Percentiles rank a stretch among this genome's conserved stretches.
phyloP scores from a whole-genome alignment of 2,113 vertebrate genomes.

The Siniperca knerii region DNA sequence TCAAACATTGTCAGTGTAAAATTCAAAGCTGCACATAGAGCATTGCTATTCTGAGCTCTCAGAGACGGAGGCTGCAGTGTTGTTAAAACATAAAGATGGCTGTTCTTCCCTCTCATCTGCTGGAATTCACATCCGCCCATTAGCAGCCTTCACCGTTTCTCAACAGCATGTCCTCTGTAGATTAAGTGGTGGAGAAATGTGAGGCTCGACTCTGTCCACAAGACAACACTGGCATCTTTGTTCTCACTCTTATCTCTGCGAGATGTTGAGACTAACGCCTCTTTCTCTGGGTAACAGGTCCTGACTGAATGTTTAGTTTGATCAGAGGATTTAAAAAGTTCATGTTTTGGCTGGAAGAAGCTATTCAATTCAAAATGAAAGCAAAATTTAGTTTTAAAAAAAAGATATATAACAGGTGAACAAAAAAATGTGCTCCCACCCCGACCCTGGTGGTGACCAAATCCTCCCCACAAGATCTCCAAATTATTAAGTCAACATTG shows the following conservation, averaged over 20 bases:
- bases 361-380: too few relatives aligned
- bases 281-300: constrained; percentile 25
- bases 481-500: too few relatives aligned
- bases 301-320: constrained; percentile 28
- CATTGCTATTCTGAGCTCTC: constrained; percentile 6
- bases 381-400: too few relatives aligned
- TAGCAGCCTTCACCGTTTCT: constrained; percentile 46
- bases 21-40: constrained; percentile 36
- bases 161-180: constrained; percentile 61
- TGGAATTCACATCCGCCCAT: constrained; percentile 63
- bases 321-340: neutral
- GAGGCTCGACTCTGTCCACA: constrained; percentile 39
- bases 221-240: constrained; percentile 78
- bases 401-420: too few relatives aligned
- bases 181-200: constrained; percentile 68
- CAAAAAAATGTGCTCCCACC: too few relatives aligned
- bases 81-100: constrained; percentile 44
- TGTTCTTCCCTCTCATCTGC: constrained; percentile 56
- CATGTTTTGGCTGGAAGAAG: too few relatives aligned
- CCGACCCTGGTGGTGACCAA: too few relatives aligned
- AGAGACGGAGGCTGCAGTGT: constrained; percentile 12
- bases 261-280: constrained; percentile 49
- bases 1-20: constrained; percentile 39
- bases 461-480: too few relatives aligned
- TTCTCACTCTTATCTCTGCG: constrained; percentile 69